Base-by-base conservation (phyloP, 2,113 vertebrate species). In the Caranx melampygus region DNA sequence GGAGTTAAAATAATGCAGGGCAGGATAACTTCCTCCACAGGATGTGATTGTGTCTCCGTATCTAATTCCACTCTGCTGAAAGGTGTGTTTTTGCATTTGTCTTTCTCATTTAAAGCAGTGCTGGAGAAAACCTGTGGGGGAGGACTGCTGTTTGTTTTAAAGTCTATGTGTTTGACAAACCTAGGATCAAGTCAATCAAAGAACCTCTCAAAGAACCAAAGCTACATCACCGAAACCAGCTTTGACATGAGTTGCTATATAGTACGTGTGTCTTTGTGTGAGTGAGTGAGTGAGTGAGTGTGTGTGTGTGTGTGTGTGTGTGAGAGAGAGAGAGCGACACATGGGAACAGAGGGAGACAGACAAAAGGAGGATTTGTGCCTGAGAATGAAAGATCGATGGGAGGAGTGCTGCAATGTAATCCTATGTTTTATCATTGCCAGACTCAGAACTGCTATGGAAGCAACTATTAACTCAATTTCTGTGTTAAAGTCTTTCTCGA, bases 361-460 rank as follows among this genome's bases (percentile, higher is more conserved):
- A 82, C 75, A 67, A 82, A 87, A 76, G 60, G 57, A 70, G 64
- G 72, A 83, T 83, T 71, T 85, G 61, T 82, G 72, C 57, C 70
- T 26, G 44, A 67, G 66, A 87, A 73, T 81, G 61, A 82, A 61
- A 81, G 72, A 85, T 84, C 21, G 6, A 72, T 87, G 75, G 44
- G 65, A 81, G 49, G 52, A 73, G 72, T 78, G 73, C 44, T 63
- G 75, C 26, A 80, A 58, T 40, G 9, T 66, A 65, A 88, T 63
- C 68, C 57, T 31, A 52, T 72, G 45, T 87, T 88, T 88, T 85
- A 75, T 87, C 51, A 77, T 58, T 44, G 58, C 61, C 66, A 57
- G 35, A 82, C 44, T 44, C 40, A 82, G 65, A 85, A 75, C n/a
- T 51, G 71, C 62, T 85, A 64, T 58, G 42, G 13, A 69, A 44